A percentile compares a stretch with the other conserved stretches of the same genome.
Evolutionary conservation across 2,888 invertebrate genomes (phyloP).

Genomic region (Zhengitettix transpicula): DNA sequence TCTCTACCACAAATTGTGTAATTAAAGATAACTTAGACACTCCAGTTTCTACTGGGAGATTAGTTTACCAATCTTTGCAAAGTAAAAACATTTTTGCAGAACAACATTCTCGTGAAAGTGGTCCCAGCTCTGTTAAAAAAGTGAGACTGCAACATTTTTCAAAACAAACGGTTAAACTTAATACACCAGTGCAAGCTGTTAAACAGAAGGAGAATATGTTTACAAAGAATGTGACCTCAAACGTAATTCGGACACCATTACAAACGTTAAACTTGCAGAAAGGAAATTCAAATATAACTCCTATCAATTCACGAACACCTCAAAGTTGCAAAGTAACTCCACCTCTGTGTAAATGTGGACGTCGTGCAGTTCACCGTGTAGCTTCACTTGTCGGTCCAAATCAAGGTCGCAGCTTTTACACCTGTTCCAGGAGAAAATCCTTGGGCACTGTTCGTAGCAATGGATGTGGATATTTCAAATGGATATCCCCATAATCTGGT

Average conservation of each 20-base stretch:
- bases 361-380: background rate
- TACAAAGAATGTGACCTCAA: too few relatives aligned
- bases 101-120: too few relatives aligned
- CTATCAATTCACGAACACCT: too few relatives aligned
- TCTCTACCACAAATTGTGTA: background rate
- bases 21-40: background rate
- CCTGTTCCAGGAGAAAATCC: constrained; percentile 1
- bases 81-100: too few relatives aligned
- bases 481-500: background rate
- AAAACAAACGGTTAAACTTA: background rate
- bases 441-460: background rate
- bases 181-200: background rate
- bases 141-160: too few relatives aligned
- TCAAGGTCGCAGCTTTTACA: constrained; percentile 2
- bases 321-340: background rate
- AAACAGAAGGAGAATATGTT: too few relatives aligned
- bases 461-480: constrained; percentile 3
- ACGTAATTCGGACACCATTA: too few relatives aligned
- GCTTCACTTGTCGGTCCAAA: constrained; percentile 1
- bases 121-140: too few relatives aligned
- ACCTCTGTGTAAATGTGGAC: background rate
- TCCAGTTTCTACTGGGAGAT: background rate
- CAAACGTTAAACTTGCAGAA: too few relatives aligned
- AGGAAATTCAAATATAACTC: too few relatives aligned
- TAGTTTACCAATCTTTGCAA: too few relatives aligned